These are phyloP conservation scores for Mastigias papua DNA, from an alignment of 30 jellyfish, hydroid and myxozoan species.

Conservation along the genomic window DNA sequence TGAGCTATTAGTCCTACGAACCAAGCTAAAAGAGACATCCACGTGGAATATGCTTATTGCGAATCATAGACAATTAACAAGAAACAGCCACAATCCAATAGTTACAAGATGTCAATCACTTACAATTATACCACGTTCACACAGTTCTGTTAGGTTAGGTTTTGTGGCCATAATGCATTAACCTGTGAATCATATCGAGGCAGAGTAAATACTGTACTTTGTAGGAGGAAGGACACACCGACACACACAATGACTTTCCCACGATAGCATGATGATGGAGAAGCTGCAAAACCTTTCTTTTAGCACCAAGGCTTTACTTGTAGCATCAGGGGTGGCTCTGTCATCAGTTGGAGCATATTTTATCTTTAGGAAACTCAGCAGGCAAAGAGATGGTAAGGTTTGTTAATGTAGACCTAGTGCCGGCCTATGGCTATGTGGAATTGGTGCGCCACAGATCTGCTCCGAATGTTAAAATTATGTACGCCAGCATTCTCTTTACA, in stretches of 20 bases:
- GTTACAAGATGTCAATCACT: too few relatives aligned
- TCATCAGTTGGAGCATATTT: constrained; percentile 44
- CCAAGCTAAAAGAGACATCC: too few relatives aligned
- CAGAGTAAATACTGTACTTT: too few relatives aligned
- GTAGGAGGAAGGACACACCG: neutral
- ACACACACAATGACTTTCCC: neutral
- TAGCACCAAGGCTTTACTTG: constrained; percentile 22
- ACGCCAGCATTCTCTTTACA: too few relatives aligned
- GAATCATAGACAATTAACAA: too few relatives aligned
- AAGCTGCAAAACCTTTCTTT: constrained; percentile 10
- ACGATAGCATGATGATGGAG: constrained; percentile 15
- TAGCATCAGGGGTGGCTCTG: constrained; percentile 46
- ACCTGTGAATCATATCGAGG: neutral
- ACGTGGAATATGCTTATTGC: too few relatives aligned
- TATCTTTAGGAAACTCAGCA: neutral
- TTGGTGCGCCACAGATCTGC: too few relatives aligned
- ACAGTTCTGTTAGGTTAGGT: too few relatives aligned
- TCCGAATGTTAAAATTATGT: too few relatives aligned
- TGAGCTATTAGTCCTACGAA: too few relatives aligned
- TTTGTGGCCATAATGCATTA: neutral
- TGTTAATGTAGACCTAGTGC: neutral
- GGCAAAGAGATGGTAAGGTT: neutral
- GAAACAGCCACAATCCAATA: too few relatives aligned
- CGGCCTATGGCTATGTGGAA: neutral
- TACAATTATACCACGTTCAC: too few relatives aligned